phyloP scores from a whole-genome alignment of 2,113 vertebrate species.

The Casuarius casuarius region DNA sequence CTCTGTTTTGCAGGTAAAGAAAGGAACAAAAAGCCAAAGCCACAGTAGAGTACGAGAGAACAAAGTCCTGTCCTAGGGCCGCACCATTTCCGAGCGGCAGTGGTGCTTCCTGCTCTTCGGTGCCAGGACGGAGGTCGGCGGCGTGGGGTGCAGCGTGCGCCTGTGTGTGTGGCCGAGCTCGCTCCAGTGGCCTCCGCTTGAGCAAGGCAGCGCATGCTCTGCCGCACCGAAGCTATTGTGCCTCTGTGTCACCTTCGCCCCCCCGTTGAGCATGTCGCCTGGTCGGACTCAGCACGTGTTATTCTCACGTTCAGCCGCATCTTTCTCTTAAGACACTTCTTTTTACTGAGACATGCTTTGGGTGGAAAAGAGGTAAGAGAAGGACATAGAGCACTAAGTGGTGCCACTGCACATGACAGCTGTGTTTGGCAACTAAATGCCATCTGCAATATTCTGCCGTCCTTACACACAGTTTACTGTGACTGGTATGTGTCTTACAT shows the following conservation, averaged over 20 bases:
- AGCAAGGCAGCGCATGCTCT: background rate
- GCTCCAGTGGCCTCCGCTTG: background rate
- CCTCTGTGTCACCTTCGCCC: background rate
- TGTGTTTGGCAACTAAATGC: background rate
- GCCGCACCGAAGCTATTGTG: background rate
- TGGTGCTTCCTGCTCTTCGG: background rate
- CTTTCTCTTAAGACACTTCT: background rate
- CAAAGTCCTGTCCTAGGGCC: background rate
- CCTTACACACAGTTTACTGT: background rate
- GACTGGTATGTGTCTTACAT: background rate
- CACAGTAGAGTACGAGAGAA: background rate
- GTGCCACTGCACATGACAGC: background rate
- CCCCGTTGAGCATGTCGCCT: rapidly evolving
- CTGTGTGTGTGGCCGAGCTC: too few species aligned
- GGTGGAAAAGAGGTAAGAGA: background rate
- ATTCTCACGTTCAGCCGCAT: background rate
- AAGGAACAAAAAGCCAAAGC: background rate
- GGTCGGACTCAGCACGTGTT: rapidly evolving
- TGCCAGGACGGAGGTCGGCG: too few species aligned
- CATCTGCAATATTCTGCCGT: background rate
- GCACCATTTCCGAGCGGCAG: rapidly evolving
- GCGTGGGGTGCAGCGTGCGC: too few species aligned
- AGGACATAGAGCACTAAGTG: background rate
- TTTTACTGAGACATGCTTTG: background rate
- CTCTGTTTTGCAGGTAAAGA: background rate